Evolutionary conservation across 1,140 invertebrate genomes (phyloP).

Genomic region (Drosophila fuyamai): DNA sequence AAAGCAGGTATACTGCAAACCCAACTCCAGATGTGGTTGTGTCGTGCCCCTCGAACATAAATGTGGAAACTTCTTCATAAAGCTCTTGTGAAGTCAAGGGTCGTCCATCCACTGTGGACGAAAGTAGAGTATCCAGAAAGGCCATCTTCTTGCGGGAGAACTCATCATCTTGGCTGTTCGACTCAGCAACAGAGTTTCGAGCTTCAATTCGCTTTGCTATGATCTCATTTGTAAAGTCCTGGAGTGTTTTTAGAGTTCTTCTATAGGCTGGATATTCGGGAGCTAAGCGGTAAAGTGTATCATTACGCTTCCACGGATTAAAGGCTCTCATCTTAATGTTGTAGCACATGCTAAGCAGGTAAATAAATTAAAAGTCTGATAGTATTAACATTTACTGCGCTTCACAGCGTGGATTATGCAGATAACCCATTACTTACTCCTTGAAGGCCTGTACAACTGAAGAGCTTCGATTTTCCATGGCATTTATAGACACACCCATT

Average conservation of each 20-base stretch:
- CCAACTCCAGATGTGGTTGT: slow-evolving; percentile 84
- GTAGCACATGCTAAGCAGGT: slow-evolving; percentile 54
- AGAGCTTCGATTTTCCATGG: slow-evolving; percentile 66
- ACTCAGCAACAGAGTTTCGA: slow-evolving; percentile 7
- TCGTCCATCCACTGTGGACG: slow-evolving; percentile 85
- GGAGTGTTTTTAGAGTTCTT: slow-evolving; percentile 52
- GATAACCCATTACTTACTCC: slow-evolving; percentile 41
- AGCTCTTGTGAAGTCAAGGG: slow-evolving; percentile 88
- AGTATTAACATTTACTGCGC: no score
- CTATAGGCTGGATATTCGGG: slow-evolving; percentile 47
- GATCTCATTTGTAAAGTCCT: slow-evolving; percentile 74
- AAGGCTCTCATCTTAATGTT: slow-evolving; percentile 71
- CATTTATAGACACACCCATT: slow-evolving; percentile 77
- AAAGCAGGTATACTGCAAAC: slow-evolving; percentile 77
- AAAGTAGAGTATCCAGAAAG: slow-evolving; percentile 75
- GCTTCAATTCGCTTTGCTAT: slow-evolving; percentile 66
- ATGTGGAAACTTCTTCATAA: slow-evolving; percentile 90
- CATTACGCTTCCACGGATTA: slow-evolving; percentile 54
- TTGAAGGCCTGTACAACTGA: slow-evolving; percentile 72
- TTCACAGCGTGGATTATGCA: no score
- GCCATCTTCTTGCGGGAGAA: slow-evolving; percentile 70
- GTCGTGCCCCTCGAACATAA: slow-evolving; percentile 88
- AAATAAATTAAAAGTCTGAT: background rate
- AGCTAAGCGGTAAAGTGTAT: slow-evolving; percentile 39
- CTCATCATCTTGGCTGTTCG: slow-evolving; percentile 18